phyloP scores from a whole-genome alignment of 2,113 vertebrate genomes.

The Dolichallabes microphthalmus region DNA sequence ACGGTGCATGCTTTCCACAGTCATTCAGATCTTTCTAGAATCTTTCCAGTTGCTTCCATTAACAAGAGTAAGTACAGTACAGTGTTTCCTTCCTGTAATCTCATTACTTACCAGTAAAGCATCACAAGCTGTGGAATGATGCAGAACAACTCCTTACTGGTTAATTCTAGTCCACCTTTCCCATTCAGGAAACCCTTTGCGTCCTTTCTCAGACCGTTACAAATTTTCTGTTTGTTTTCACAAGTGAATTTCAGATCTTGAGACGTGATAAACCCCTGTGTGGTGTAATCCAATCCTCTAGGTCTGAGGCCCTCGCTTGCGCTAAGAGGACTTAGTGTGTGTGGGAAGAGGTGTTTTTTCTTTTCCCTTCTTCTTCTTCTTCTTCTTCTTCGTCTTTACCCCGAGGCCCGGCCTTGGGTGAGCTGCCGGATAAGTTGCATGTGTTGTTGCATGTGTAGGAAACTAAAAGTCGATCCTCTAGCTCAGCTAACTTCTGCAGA shows the following conservation, averaged over 20 bases:
- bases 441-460: slow-evolving; percentile 15
- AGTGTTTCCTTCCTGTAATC: slow-evolving; percentile 14
- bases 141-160: slow-evolving; percentile 21
- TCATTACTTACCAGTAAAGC: slow-evolving; percentile 11
- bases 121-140: slow-evolving; percentile 1
- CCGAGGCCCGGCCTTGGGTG: slow-evolving; percentile 6
- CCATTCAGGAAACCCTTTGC: neutral
- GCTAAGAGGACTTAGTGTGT: slow-evolving; percentile 17
- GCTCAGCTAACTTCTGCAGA: neutral
- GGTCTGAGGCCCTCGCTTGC: neutral
- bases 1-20: neutral
- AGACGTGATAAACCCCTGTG: slow-evolving; percentile 26
- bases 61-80: slow-evolving; percentile 20
- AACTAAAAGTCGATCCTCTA: neutral
- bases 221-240: slow-evolving; percentile 48
- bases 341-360: neutral
- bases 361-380: too few species aligned
- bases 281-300: slow-evolving; percentile 29
- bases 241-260: slow-evolving; percentile 40
- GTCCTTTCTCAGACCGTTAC: slow-evolving; percentile 41
- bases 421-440: slow-evolving; percentile 31
- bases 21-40: neutral
- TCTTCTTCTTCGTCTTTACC: neutral
- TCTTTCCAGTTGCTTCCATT: slow-evolving; percentile 13
- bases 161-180: slow-evolving; percentile 14